Evolutionary conservation across 1,140 invertebrate species (phyloP), one percentile per base, ranked within the genome.

Genomic region (Drosophila persimilis): DNA sequence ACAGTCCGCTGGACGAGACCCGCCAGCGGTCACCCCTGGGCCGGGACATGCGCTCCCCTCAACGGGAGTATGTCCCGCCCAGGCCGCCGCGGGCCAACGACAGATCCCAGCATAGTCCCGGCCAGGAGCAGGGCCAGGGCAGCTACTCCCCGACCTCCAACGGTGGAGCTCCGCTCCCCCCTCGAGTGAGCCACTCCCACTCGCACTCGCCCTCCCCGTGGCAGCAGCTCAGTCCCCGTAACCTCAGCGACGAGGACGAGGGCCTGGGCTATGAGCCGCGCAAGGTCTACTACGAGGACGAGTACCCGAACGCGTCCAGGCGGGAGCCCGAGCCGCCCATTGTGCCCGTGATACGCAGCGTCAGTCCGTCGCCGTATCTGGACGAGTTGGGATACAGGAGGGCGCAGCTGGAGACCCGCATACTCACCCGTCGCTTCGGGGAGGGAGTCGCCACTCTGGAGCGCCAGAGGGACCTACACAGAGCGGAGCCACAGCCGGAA

Each of bases 321-420:
- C 48, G 58, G 24, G 24, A 5, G 0, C 55, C 79, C 6, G 90
- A 91, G 35, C 81, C 89, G 6, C 90, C 90, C 6, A 91, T 91
- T 52, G 81, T 91, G 26, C 90, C 90, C 6, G 75, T 89, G 8
- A 91, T 91, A 4, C 51, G 90, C 6, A 90, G 90, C 46, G 75
- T 91, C 7, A 88, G 89, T 39, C 90, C 90, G 3, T 92, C 94
- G 58, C 94, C 92, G 1, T 95, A 75, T 47, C 51, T 88, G 3
- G 95, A 90, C 50, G 86, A 88, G 59, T 74, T 96, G 41, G 95
- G 95, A 80, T 94, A 95, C n/a, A 92, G 95, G 29, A 92, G 95
- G 20, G 94, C 96, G 46, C 92, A 95, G n/a, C 92, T 96, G 3
- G 95, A 96, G 85, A 96, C 95, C 1, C 93, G 95, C 53, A 94